Conservation (phyloP, 37 sponge, comb jelly and placozoan species). For the Haliclona indistincta region DNA sequence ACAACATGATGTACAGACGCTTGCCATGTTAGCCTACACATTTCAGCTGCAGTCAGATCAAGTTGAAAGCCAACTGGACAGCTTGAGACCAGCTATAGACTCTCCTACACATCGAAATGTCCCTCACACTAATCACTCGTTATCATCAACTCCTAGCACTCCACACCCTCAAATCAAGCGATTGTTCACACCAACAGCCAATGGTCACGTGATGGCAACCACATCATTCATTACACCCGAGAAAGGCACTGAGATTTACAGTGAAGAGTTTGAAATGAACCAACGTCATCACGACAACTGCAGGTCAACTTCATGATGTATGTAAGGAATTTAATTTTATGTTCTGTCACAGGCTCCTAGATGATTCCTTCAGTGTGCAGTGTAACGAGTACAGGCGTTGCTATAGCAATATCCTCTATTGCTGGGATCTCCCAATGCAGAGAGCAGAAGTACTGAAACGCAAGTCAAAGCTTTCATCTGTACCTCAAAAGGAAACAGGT, state of each 20-base stretch:
- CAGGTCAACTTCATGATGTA: no score
- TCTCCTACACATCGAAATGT: neutral
- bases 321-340: no score
- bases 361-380: slow-evolving; percentile 31
- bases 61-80: no score
- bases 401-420: slow-evolving; percentile 73
- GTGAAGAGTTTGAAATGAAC: no score
- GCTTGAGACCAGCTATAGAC: neutral
- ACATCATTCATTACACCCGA: no score
- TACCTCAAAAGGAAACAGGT: neutral
- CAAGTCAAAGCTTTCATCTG: neutral
- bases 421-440: slow-evolving; percentile 72
- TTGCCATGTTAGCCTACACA: slow-evolving; percentile 81
- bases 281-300: no score
- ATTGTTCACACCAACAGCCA: slow-evolving; percentile 7
- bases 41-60: slow-evolving; percentile 54
- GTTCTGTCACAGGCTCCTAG: slow-evolving; percentile 45
- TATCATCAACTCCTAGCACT: neutral
- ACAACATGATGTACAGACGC: slow-evolving; percentile 75
- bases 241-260: no score
- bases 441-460: slow-evolving; percentile 73
- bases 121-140: neutral
- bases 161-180: neutral
- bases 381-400: slow-evolving; percentile 68
- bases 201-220: neutral